Conservation (phyloP, 2,888 invertebrate species). For the Zootermopsis nevadensis region DNA sequence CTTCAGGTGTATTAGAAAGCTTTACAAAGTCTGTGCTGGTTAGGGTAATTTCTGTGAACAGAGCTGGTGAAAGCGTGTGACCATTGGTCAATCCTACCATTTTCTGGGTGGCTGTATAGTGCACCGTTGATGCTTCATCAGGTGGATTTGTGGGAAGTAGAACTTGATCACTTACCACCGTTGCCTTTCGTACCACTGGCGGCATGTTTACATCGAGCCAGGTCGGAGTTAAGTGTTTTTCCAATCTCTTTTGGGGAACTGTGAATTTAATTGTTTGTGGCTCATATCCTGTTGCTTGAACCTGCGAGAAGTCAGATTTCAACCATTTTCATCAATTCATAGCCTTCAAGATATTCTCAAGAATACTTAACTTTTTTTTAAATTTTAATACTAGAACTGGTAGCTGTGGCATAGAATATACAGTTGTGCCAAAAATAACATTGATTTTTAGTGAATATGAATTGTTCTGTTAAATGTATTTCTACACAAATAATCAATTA, state of each 20-base stretch:
- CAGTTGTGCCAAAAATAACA: too few species aligned
- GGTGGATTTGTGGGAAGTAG: neutral
- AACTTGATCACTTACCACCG: neutral
- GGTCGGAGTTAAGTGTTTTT: neutral
- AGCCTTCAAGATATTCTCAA: neutral
- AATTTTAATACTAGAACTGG: neutral
- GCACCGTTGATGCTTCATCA: neutral
- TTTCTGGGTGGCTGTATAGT: neutral
- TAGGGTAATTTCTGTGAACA: neutral
- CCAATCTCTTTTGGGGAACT: neutral
- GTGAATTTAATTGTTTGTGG: conserved; percentile 28
- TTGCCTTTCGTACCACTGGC: neutral
- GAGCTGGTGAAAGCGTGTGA: neutral
- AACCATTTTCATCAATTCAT: neutral
- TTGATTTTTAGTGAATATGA: too few species aligned
- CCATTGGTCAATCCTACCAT: neutral
- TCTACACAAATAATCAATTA: too few species aligned
- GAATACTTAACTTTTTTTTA: neutral
- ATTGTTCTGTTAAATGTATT: too few species aligned
- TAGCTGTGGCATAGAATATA: too few species aligned
- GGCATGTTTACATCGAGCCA: conserved; percentile 26
- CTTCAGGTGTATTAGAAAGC: neutral
- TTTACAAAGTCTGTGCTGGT: neutral
- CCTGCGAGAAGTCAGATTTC: conserved; percentile 10
- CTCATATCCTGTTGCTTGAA: conserved; percentile 7